These are phyloP conservation scores for Heliconius himera DNA, from an alignment of 1,140 invertebrate species.

Conservation along the genomic window DNA sequence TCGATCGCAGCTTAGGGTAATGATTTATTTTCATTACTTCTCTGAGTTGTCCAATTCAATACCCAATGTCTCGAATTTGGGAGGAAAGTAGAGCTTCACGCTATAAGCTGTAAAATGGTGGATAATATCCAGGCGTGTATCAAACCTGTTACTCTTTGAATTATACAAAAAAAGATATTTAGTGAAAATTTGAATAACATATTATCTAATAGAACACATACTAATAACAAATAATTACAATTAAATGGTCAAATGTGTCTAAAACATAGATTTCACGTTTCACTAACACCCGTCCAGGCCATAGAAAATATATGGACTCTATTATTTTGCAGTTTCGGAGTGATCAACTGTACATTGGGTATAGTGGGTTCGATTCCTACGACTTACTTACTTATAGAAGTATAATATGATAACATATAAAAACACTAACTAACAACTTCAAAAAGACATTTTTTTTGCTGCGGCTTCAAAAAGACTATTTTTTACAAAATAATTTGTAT, in stretches of 20 bases:
- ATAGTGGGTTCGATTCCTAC: background rate
- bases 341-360: background rate
- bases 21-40: no score
- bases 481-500: no score
- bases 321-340: background rate
- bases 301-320: background rate
- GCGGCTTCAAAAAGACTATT: no score
- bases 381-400: background rate
- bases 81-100: no score
- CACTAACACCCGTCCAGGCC: background rate
- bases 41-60: no score
- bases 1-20: background rate
- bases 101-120: no score
- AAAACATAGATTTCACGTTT: constrained; percentile 3
- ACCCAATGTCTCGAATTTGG: no score
- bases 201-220: background rate
- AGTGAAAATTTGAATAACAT: background rate
- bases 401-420: no score
- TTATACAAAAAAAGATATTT: background rate
- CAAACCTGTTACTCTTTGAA: background rate
- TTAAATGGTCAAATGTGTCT: background rate
- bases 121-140: no score
- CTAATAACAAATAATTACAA: background rate
- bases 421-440: no score
- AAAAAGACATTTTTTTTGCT: no score